Percentiles rank a stretch among this genome's conserved stretches.
Evolutionary conservation across 92 coral and sea anemone genomes (phyloP).

Genomic region (Scolanthus callimorphus): DNA sequence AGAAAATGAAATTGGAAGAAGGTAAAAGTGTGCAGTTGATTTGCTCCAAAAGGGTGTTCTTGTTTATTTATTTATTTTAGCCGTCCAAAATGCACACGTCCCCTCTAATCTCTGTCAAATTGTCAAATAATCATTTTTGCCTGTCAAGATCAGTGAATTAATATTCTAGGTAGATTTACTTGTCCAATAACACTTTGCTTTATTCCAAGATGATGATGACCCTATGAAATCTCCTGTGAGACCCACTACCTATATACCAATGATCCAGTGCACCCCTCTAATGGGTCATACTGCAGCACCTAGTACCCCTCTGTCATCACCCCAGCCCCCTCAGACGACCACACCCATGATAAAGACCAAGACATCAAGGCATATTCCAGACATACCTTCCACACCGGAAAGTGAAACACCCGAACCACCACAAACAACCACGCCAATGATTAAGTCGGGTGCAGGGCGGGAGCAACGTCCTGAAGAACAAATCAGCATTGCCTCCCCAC

Average conservation of each 20-base stretch:
- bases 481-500: conserved; percentile 6
- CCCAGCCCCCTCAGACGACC: conserved; percentile 70
- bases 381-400: conserved; percentile 9
- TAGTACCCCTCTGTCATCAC: conserved; percentile 52
- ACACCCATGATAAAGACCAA: conserved; percentile 67
- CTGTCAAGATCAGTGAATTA: no score
- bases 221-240: conserved; percentile 65
- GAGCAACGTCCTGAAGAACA: not conserved
- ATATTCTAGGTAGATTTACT: no score
- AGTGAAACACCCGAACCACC: conserved; percentile 48
- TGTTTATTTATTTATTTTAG: no score
- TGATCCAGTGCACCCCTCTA: conserved; percentile 61
- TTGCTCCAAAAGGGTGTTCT: no score
- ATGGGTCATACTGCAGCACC: conserved; percentile 6
- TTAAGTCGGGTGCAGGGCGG: conserved; percentile 21
- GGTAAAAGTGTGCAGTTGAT: no score
- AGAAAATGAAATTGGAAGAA: not conserved
- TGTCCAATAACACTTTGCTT: no score
- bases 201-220: conserved; percentile 31
- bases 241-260: conserved; percentile 71
- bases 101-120: no score
- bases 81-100: no score
- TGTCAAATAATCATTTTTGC: no score
- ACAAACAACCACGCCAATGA: conserved; percentile 61
- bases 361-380: no score